Evolutionary conservation across 2,113 vertebrate genomes (phyloP).

Genomic region (Potamarius usumacintae): DNA sequence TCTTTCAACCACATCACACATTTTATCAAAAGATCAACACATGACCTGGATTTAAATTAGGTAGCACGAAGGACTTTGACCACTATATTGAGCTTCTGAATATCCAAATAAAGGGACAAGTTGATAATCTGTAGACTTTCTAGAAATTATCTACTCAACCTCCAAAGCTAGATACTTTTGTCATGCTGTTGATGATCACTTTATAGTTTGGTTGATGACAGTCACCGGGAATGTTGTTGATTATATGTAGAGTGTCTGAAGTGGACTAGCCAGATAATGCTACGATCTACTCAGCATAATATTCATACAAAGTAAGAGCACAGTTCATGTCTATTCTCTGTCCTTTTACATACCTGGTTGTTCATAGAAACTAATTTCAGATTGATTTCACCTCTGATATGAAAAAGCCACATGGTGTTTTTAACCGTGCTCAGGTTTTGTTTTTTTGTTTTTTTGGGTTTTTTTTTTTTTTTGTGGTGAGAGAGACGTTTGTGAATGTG

Average conservation of each 20-base stretch:
- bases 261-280: background rate
- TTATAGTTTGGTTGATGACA: background rate
- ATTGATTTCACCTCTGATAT: background rate
- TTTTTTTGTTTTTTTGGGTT: too few species aligned
- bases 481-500: slow-evolving; percentile 39
- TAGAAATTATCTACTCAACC: background rate
- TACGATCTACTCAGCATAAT: background rate
- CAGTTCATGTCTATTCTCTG: background rate
- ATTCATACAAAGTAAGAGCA: background rate
- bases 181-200: background rate
- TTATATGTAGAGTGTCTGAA: background rate
- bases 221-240: background rate
- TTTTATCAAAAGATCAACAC: background rate
- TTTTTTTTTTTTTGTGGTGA: slow-evolving; percentile 44
- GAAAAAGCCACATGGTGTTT: slow-evolving; percentile 34
- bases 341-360: background rate
- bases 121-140: background rate
- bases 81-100: background rate
- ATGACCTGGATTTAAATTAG: background rate
- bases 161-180: background rate
- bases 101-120: background rate
- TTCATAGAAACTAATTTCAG: background rate
- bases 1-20: background rate
- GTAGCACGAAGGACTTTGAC: background rate
- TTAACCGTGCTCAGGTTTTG: slow-evolving; percentile 51